Evolutionary conservation across 2,113 vertebrate genomes (phyloP).

Genomic region (Crotophaga sulcirostris): DNA sequence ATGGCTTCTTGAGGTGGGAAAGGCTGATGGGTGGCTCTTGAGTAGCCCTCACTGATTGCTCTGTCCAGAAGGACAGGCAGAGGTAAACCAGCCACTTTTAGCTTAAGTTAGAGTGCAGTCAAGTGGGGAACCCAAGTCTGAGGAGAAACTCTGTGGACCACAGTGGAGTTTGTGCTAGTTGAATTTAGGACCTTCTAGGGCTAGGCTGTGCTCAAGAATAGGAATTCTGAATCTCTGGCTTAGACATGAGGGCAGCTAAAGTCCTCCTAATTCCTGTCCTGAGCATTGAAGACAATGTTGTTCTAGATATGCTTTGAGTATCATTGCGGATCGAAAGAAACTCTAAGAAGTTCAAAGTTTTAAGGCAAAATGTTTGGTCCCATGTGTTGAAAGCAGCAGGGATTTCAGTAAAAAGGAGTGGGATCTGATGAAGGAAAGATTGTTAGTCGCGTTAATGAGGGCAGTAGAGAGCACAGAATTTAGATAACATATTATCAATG

Average conservation of each 20-base stretch:
- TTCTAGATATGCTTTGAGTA: not conserved
- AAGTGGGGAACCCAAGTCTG: not conserved
- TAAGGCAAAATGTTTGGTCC: not conserved
- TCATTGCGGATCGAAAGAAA: not conserved
- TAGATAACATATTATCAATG: slow-evolving; percentile 3
- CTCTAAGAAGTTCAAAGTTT: not conserved
- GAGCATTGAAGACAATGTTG: not conserved
- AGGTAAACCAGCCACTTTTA: not conserved
- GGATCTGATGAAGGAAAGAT: not conserved
- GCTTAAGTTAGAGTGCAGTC: not conserved
- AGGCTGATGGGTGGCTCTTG: not conserved
- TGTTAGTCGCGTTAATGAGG: not conserved
- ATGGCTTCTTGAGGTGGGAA: not conserved
- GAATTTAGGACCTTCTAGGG: not conserved
- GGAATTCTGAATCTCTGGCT: not conserved
- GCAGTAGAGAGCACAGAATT: not conserved
- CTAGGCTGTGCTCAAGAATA: not conserved
- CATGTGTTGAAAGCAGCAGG: not conserved
- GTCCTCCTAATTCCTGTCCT: not conserved
- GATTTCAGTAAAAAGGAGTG: not conserved
- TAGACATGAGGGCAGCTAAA: not conserved
- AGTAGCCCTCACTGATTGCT: not conserved
- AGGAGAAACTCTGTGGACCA: not conserved
- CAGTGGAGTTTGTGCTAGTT: not conserved
- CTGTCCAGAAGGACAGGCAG: not conserved